phyloP scores from a whole-genome alignment of 1,140 invertebrate genomes.

The Paraescarpia echinospica region DNA sequence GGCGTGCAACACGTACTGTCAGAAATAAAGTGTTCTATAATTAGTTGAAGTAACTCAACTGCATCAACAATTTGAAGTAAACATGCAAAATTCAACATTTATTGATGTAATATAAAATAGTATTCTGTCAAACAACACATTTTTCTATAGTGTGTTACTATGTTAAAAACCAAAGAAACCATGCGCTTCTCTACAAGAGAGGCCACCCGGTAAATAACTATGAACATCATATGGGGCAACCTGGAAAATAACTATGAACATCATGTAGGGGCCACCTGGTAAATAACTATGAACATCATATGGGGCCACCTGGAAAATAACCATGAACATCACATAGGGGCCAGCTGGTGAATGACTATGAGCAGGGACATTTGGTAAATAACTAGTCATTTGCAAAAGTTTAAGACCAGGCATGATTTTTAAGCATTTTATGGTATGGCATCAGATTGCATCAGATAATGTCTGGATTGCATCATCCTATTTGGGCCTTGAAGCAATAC shows the following conservation, averaged over 20 bases:
- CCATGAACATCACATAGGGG: too few relatives aligned
- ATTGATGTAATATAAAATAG: neutral
- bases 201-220: too few relatives aligned
- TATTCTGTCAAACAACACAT: neutral
- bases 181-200: neutral
- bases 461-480: too few relatives aligned
- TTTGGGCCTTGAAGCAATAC: too few relatives aligned
- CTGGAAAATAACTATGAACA: neutral
- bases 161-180: neutral
- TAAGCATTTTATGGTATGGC: too few relatives aligned
- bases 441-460: too few relatives aligned
- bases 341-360: neutral
- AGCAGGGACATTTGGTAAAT: neutral
- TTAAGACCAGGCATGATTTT: too few relatives aligned
- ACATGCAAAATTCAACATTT: neutral
- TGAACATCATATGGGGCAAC: neutral
- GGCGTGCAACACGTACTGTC: neutral
- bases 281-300: neutral
- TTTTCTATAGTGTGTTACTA: neutral
- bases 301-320: too few relatives aligned
- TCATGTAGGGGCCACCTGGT: neutral
- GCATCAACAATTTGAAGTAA: neutral
- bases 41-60: neutral
- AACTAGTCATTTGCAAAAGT: too few relatives aligned
- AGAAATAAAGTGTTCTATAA: neutral